Base-by-base conservation (phyloP, 1,140 invertebrate genomes). In the Drosophila lini region DNA sequence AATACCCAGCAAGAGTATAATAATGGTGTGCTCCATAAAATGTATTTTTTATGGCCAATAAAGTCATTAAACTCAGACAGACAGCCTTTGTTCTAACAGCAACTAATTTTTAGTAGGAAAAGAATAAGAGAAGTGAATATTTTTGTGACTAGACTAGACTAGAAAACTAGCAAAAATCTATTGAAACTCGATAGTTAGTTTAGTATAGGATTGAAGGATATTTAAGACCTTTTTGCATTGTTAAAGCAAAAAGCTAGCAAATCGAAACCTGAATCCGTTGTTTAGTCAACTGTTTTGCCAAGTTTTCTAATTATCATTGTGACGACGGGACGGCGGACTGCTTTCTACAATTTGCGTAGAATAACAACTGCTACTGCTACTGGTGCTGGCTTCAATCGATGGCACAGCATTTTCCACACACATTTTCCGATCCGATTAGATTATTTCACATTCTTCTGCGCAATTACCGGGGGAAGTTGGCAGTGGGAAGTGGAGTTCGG, bases 261-360 rank as follows among this genome's bases (percentile, higher is more conserved):
- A 31, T 16, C 7, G 32, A 53, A 69, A 65, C 10, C n/a, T 19
- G 25, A 69, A 52, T 31, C 42, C 22, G 34, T 36, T 42, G 38
- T 65, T 67, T 65, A n/a, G 8, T 50, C 64, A 68, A 68, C 58
- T 68, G 64, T 42, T 64, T 50, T 34, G 25, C 25, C 25, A 40
- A 40, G 40, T 69, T 69, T 71, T 48, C n/a, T 28, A 58, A 70
- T 50, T 71, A 16, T 36, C 32, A 42, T 25, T 56, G 34, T 68
- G n/a, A 5, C 10, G 22, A n/a, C 19, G 28, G 9, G 10, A 19
- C 16, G 16, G n/a, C 13, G 3, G 11, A n/a, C 28, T 32, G 45
- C 61, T 68, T 67, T 68, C 64, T 68, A 67, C 50, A 28, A 47
- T 47, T 69, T 63, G 36, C 59, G 10, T 42, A 52, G 11, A 71